A percentile compares a stretch with the other conserved stretches of the same genome.
phyloP scores from a whole-genome alignment of 2,113 vertebrate species.

The Sula dactylatra region DNA sequence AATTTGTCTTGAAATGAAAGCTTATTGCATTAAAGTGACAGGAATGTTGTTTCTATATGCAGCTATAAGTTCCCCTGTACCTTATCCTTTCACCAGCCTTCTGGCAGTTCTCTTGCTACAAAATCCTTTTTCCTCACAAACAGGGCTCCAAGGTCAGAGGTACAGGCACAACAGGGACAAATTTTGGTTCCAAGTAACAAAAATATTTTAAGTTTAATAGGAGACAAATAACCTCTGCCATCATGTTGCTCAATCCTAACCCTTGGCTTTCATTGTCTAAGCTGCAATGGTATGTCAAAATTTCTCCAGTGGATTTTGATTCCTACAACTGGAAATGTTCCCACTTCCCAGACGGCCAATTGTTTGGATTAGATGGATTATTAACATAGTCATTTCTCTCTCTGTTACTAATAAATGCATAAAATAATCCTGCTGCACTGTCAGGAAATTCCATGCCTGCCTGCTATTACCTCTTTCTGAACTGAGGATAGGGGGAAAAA shows the following conservation, averaged over 20 bases:
- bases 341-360: neutral
- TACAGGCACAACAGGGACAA: neutral
- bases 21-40: neutral
- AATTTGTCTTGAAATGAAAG: neutral
- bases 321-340: neutral
- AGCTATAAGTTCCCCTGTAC: neutral
- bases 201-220: neutral
- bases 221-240: neutral
- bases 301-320: neutral
- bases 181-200: neutral
- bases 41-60: neutral
- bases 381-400: neutral
- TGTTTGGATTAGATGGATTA: neutral
- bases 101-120: neutral
- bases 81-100: neutral
- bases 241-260: neutral
- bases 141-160: neutral
- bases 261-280: neutral
- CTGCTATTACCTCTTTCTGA: neutral
- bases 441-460: neutral
- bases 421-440: neutral
- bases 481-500: neutral
- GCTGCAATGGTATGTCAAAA: neutral
- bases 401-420: neutral
- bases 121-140: neutral